Evolutionary conservation across 1,140 invertebrate species (phyloP), one percentile per base, ranked within the genome.

Genomic region (Phortica variegata): DNA sequence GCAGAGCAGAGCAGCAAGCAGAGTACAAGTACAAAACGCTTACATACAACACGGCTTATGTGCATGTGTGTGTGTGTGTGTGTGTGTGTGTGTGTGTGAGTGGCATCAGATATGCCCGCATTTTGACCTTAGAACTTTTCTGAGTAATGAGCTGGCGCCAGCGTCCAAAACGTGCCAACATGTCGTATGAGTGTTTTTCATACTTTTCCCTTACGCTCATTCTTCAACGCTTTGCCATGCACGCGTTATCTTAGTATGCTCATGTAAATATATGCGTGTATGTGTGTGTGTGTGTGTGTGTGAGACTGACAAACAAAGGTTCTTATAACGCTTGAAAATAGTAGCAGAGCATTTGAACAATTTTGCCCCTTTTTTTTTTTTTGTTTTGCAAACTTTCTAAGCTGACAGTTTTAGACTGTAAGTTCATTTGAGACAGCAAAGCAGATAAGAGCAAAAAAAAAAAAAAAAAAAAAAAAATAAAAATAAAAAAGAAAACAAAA

Each of bases 141-240:
- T 38, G 36, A 38, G 36, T 38, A 38, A 38, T 19, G 36, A 38
- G 36, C 32, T 34, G 32, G 32, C 9, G 13, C 6, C 10, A 26
- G 23, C 32, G 32, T 13, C n/a, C 6, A 34, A 34, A 15, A 15
- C 32, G 32, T 34, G 13, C 23, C 23, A 26, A 26, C 23, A 26
- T 26, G 23, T n/a, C n/a, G n/a, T n/a, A n/a, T n/a, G n/a, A n/a
- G n/a, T n/a, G n/a, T n/a, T n/a, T n/a, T n/a, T n/a, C n/a, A n/a
- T n/a, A n/a, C n/a, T n/a, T n/a, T n/a, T n/a, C n/a, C n/a, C n/a
- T n/a, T n/a, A n/a, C n/a, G 26, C 26, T 7, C 26, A 29, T 6
- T 29, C 12, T 29, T 12, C 26, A 29, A 29, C 26, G 26, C 6
- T 7, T 12, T 29, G 6, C 26, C 6, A 29, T 29, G 6, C 6